phyloP scores from a whole-genome alignment of 2,113 vertebrate genomes.

The Eonycteris spelaea region DNA sequence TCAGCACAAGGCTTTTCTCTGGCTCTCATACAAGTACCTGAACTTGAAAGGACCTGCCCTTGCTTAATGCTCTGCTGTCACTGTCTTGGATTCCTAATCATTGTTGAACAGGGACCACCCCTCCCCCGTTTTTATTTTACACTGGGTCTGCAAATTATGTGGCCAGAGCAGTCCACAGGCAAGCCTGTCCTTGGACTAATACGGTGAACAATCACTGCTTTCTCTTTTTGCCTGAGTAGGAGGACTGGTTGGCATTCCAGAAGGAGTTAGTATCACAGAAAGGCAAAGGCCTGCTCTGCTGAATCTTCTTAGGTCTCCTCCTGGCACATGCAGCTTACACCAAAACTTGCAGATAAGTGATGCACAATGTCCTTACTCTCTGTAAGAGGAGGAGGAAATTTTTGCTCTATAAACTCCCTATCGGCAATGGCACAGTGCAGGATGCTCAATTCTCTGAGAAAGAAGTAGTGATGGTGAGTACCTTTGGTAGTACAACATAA shows the following conservation, averaged over 20 bases:
- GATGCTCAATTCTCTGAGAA: neutral
- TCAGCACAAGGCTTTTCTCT: too few relatives aligned
- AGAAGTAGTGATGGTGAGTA: neutral
- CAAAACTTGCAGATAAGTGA: neutral
- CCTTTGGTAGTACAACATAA: too few relatives aligned
- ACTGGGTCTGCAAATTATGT: neutral
- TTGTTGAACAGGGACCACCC: neutral
- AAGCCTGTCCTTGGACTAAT: neutral
- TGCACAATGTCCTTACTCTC: neutral
- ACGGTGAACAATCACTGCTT: neutral
- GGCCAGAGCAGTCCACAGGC: neutral
- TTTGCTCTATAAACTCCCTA: neutral
- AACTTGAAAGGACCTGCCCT: neutral
- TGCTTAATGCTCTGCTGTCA: neutral
- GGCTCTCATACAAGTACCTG: rapidly evolving
- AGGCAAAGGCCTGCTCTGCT: rapidly evolving
- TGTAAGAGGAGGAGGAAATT: neutral
- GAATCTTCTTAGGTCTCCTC: neutral
- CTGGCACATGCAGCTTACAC: neutral
- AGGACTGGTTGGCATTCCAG: neutral
- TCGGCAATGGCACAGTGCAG: neutral
- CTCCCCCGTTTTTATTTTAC: neutral
- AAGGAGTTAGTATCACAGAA: neutral
- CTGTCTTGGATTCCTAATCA: neutral
- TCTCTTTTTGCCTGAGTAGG: neutral